Percentiles rank a stretch among this genome's conserved stretches.
Conservation (phyloP, 2,113 vertebrate genomes). For the Pelecanus crispus region DNA sequence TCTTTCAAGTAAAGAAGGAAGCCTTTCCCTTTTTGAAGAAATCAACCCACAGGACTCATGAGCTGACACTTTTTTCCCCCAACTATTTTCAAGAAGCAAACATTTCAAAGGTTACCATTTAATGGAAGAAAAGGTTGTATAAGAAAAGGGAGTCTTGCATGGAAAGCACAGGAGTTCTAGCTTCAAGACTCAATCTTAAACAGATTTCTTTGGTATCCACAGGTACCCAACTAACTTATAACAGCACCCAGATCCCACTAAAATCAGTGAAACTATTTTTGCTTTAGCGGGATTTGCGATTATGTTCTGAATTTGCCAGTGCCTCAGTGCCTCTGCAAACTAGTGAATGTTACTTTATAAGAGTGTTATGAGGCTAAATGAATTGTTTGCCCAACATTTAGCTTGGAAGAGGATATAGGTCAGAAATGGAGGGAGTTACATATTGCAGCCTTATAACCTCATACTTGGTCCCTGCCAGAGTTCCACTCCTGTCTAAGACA, state of each 20-base stretch:
- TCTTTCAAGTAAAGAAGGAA: neutral
- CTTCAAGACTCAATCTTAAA: neutral
- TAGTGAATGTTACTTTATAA: neutral
- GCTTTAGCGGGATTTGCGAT: neutral
- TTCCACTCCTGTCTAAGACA: neutral
- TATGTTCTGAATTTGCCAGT: neutral
- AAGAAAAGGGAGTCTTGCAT: neutral
- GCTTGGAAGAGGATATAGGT: neutral
- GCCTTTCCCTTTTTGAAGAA: neutral
- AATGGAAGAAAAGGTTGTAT: neutral
- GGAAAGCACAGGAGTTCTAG: neutral
- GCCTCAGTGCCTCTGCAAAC: neutral
- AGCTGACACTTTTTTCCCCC: neutral
- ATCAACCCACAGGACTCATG: neutral
- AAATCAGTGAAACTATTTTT: neutral
- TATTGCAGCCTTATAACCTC: neutral
- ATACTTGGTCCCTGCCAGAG: neutral
- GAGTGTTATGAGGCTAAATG: neutral
- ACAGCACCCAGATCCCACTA: neutral
- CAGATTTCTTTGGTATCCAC: neutral
- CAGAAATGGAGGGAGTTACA: neutral
- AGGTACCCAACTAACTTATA: neutral
- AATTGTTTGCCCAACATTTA: neutral
- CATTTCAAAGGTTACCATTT: neutral
- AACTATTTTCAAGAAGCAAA: neutral